A percentile compares a stretch with the other conserved stretches of the same genome.
Conservation (phyloP, 2,797 vertebrate genomes). For the Urophycis tenuis region DNA sequence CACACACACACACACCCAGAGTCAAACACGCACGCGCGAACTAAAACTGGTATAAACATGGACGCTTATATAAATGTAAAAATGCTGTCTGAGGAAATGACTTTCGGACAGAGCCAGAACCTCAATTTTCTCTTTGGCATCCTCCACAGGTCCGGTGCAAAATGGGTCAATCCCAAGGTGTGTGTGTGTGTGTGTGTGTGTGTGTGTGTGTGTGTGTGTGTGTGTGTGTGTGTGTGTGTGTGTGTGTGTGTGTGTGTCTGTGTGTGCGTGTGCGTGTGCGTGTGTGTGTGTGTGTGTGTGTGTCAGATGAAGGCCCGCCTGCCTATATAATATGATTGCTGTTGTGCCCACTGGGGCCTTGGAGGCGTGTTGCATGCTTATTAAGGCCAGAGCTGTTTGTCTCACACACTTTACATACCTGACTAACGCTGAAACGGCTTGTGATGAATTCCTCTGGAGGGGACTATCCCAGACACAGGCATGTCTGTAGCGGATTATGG, state of each 20-base stretch:
- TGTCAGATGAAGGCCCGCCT: conserved; percentile 32
- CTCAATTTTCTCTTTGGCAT: background rate
- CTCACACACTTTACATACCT: conserved; percentile 55
- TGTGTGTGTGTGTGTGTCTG: background rate
- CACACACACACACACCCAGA: background rate
- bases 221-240: conserved; percentile 9
- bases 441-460: conserved; percentile 22
- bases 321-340: conserved; percentile 47
- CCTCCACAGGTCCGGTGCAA: background rate
- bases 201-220: conserved; percentile 16
- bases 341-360: conserved; percentile 40
- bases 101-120: background rate
- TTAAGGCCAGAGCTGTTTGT: conserved; percentile 50
- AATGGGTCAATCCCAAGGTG: conserved; percentile 1
- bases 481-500: background rate
- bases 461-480: conserved; percentile 8
- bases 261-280: background rate
- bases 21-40: too few species aligned
- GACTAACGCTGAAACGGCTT: conserved; percentile 38
- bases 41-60: background rate
- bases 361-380: conserved; percentile 45
- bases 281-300: background rate
- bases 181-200: conserved; percentile 8
- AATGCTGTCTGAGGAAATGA: background rate
- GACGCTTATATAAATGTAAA: background rate